Evolutionary conservation across 2,888 invertebrate genomes (phyloP).

Genomic region (Hyalella azteca): DNA sequence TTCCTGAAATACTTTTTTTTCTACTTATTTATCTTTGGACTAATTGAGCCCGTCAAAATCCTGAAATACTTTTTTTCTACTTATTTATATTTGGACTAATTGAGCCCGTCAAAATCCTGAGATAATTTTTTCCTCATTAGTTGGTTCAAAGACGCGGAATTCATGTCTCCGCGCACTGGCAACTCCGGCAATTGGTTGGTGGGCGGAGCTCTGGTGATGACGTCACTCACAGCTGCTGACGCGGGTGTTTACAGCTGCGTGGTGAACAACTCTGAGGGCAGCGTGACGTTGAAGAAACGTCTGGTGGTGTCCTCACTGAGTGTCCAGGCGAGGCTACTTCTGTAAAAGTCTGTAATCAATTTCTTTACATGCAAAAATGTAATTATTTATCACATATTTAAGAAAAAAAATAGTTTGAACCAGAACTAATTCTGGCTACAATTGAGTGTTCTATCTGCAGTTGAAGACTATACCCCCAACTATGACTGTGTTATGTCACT

Average conservation of each 20-base stretch:
- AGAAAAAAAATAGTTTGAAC: background rate
- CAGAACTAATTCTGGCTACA: background rate
- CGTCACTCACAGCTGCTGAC: constrained; percentile 40
- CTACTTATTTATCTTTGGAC: too few relatives aligned
- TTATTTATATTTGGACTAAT: too few relatives aligned
- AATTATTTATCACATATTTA: background rate
- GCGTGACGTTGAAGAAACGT: constrained; percentile 41
- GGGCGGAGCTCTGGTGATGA: constrained; percentile 51
- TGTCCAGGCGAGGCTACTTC: constrained; percentile 43
- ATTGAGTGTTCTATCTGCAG: too few relatives aligned
- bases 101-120: too few relatives aligned
- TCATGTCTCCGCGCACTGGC: background rate
- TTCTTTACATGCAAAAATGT: background rate
- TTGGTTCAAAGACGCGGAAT: background rate
- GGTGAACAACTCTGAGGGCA: constrained; percentile 54
- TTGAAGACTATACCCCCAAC: too few relatives aligned
- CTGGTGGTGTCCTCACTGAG: constrained; percentile 47
- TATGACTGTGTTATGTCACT: too few relatives aligned
- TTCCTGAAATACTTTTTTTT: too few relatives aligned
- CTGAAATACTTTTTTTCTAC: too few relatives aligned
- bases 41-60: too few relatives aligned
- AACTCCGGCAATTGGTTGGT: constrained; percentile 43
- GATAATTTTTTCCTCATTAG: background rate
- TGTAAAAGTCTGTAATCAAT: background rate
- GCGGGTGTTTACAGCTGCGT: constrained; percentile 50